Evolutionary conservation across 2,888 invertebrate genomes (phyloP).

Genomic region (Cerceris rybyensis): DNA sequence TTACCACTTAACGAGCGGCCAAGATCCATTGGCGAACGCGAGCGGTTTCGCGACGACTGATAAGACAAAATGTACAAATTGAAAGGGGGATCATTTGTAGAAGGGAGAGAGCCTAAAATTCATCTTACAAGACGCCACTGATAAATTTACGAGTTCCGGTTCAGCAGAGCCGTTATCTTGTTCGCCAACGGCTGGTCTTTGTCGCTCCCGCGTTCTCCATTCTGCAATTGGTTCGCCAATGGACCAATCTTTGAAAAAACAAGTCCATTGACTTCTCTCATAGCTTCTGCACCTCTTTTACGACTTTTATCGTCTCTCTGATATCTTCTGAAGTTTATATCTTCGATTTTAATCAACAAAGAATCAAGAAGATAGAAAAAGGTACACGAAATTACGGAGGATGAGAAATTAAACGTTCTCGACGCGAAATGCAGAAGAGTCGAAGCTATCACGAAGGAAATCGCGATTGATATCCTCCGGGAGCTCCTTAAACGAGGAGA

Average conservation of each 20-base stretch:
- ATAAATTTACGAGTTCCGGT: conserved; percentile 72
- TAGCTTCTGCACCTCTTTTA: too few species aligned
- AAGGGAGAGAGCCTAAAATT: conserved; percentile 50
- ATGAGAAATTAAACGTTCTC: background rate
- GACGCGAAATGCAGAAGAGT: background rate
- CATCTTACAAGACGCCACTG: conserved; percentile 56
- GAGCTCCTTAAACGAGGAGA: conserved; percentile 25
- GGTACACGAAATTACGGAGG: background rate
- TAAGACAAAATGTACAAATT: conserved; percentile 69
- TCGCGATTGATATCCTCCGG: conserved; percentile 3
- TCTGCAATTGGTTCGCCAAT: conserved; percentile 53
- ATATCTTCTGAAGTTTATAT: too few species aligned
- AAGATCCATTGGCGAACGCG: conserved; percentile 20
- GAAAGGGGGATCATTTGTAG: conserved; percentile 69
- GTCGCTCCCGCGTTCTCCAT: conserved; percentile 20
- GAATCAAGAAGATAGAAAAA: background rate
- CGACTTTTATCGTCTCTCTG: too few species aligned
- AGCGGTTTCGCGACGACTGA: conserved; percentile 37
- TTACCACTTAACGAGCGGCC: conserved; percentile 65
- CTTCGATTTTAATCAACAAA: background rate
- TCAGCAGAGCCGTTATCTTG: conserved; percentile 52
- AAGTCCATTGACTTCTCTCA: background rate
- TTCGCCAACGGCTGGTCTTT: conserved; percentile 19
- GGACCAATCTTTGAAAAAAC: conserved; percentile 12
- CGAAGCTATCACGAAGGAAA: background rate